phyloP scores from a whole-genome alignment of 2,888 invertebrate genomes.

The Orthonychiurus folsomi region DNA sequence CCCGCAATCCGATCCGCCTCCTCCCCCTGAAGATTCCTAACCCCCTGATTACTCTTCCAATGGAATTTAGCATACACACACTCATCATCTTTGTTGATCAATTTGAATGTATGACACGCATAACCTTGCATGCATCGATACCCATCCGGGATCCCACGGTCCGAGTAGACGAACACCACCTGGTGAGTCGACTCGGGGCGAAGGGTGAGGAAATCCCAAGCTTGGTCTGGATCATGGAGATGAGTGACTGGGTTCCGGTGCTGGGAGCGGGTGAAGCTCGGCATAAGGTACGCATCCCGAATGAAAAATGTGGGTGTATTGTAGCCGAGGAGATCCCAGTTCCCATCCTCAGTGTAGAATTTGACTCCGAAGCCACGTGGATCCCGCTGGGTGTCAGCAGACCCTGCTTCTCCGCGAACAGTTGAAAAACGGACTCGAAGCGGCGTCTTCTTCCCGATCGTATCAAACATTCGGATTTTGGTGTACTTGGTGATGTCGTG shows the following conservation, averaged over 20 bases:
- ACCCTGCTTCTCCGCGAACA: slow-evolving; percentile 83
- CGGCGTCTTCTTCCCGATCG: slow-evolving; percentile 68
- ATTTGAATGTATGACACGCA: slow-evolving; percentile 86
- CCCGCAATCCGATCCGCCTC: slow-evolving; percentile 61
- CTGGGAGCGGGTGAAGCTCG: slow-evolving; percentile 91
- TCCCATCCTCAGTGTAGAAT: too few species aligned
- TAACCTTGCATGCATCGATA: slow-evolving; percentile 91
- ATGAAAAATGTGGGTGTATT: slow-evolving; percentile 90
- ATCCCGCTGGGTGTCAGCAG: slow-evolving; percentile 23
- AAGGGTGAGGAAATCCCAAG: slow-evolving; percentile 67
- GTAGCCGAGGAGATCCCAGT: slow-evolving; percentile 88
- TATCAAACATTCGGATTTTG: slow-evolving; percentile 67
- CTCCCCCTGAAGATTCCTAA: slow-evolving; percentile 64
- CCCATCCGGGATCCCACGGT: slow-evolving; percentile 89
- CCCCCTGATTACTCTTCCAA: slow-evolving; percentile 74
- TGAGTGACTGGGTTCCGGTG: slow-evolving; percentile 53
- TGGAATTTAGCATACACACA: slow-evolving; percentile 86
- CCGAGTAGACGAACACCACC: slow-evolving; percentile 71
- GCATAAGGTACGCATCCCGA: slow-evolving; percentile 79
- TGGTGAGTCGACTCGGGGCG: slow-evolving; percentile 84
- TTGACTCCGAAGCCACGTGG: slow-evolving; percentile 70
- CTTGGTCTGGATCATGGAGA: slow-evolving; percentile 60
- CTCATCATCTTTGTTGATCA: slow-evolving; percentile 63
- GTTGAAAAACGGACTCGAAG: slow-evolving; percentile 72
- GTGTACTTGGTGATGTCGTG: slow-evolving; percentile 71